Conservation (phyloP, 2,888 invertebrate genomes). For the Nymphalis c-album region DNA sequence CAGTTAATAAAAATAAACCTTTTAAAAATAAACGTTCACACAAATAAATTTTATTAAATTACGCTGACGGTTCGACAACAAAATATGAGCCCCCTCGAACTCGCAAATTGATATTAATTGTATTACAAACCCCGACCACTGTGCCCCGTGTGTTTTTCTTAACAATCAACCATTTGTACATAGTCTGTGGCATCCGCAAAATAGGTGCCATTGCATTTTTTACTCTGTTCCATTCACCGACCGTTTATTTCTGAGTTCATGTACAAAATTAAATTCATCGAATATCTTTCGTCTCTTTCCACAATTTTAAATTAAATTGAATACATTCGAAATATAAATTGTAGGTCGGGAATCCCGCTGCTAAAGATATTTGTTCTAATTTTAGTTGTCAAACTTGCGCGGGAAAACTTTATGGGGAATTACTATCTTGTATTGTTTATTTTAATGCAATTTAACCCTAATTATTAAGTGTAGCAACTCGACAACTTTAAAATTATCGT, state of each 20-base stretch:
- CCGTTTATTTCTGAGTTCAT: constrained; percentile 35
- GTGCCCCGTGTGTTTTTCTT: constrained; percentile 79
- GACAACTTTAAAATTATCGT: constrained; percentile 27
- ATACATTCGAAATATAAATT: constrained; percentile 68
- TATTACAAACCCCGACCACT: constrained; percentile 66
- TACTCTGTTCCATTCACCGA: constrained; percentile 41
- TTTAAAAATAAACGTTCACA: constrained; percentile 35
- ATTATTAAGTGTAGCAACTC: constrained; percentile 29
- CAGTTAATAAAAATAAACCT: constrained; percentile 16
- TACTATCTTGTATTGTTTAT: constrained; percentile 47
- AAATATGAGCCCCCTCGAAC: constrained; percentile 53
- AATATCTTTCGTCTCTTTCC: constrained; percentile 44
- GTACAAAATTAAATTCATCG: constrained; percentile 36
- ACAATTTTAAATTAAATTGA: constrained; percentile 69
- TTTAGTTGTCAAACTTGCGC: constrained; percentile 64
- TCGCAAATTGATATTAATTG: constrained; percentile 78
- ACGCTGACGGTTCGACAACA: constrained; percentile 43
- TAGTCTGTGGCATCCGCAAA: constrained; percentile 34
- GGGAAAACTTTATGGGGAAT: constrained; percentile 58
- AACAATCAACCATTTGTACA: constrained; percentile 63
- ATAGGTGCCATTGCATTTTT: constrained; percentile 38
- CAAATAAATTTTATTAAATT: constrained; percentile 41
- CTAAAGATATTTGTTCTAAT: constrained; percentile 70
- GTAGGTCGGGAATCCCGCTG: constrained; percentile 62
- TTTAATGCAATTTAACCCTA: constrained; percentile 40